Evolutionary conservation across 1,140 invertebrate species (phyloP).

Genomic region (Danaus melanippus): DNA sequence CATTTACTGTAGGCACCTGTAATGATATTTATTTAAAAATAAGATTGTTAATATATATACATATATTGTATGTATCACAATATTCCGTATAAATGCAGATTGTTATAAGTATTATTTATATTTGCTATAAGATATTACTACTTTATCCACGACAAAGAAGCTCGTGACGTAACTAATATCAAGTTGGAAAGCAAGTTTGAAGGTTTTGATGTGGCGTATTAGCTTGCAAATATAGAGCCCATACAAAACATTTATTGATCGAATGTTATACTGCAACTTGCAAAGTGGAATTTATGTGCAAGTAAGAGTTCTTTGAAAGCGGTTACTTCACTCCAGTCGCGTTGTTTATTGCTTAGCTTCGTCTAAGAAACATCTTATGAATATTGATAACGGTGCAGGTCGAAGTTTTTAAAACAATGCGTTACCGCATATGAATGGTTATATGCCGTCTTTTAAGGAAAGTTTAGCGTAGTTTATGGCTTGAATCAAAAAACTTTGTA

Average conservation of each 20-base stretch:
- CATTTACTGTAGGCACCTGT: too few relatives aligned
- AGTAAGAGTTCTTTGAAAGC: conserved; percentile 55
- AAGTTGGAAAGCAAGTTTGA: conserved; percentile 43
- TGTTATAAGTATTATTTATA: too few relatives aligned
- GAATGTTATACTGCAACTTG: conserved; percentile 64
- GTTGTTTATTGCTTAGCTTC: conserved; percentile 64
- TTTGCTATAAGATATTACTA: too few relatives aligned
- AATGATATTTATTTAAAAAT: too few relatives aligned
- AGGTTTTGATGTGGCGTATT: conserved; percentile 64
- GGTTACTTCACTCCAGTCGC: conserved; percentile 45
- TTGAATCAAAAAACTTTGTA: too few relatives aligned
- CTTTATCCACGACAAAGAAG: conserved; percentile 4
- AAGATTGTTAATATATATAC: too few relatives aligned
- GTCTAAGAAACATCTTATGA: conserved; percentile 60
- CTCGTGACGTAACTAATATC: conserved; percentile 51
- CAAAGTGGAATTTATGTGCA: conserved; percentile 67
- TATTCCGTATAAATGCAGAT: too few relatives aligned
- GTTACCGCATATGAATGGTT: conserved; percentile 39
- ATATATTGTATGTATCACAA: too few relatives aligned
- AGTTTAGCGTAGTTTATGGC: too few relatives aligned
- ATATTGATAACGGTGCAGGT: conserved; percentile 55
- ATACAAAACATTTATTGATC: conserved; percentile 70
- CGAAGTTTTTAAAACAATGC: conserved; percentile 50
- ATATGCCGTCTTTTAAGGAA: too few relatives aligned
- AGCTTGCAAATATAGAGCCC: conserved; percentile 67